A percentile compares a stretch with the other conserved stretches of the same genome.
phyloP scores from a whole-genome alignment of 2,888 invertebrate genomes.

The Panorpa germanica region DNA sequence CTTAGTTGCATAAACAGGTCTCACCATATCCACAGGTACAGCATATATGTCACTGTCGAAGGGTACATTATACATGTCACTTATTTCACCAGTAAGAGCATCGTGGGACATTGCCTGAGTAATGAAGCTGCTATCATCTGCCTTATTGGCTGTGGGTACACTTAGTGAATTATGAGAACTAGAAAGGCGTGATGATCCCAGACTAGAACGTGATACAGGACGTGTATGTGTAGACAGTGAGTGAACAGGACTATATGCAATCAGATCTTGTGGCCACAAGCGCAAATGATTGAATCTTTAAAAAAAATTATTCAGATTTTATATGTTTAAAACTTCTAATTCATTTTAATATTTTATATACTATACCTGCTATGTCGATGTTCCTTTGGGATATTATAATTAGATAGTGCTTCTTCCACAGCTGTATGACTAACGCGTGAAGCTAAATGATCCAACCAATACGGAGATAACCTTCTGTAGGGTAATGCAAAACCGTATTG shows the following conservation, averaged over 20 bases:
- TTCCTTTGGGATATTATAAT: too few species aligned
- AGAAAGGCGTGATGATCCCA: constrained; percentile 59
- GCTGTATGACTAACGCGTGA: too few species aligned
- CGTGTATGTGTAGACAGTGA: constrained; percentile 32
- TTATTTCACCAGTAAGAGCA: constrained; percentile 58
- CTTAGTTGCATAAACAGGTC: too few species aligned
- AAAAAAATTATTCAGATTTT: too few species aligned
- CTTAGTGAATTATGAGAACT: constrained; percentile 73
- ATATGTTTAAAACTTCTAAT: too few species aligned
- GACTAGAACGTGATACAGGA: constrained; percentile 57
- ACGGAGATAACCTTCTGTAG: too few species aligned
- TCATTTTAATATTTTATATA: too few species aligned
- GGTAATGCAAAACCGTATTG: too few species aligned
- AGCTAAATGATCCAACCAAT: too few species aligned
- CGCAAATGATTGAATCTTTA: too few species aligned
- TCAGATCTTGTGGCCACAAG: constrained; percentile 26
- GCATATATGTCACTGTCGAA: constrained; percentile 79
- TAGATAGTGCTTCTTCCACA: too few species aligned
- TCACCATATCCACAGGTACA: constrained; percentile 64
- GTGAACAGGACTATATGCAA: constrained; percentile 36
- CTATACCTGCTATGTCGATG: too few species aligned
- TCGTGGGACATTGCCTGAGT: constrained; percentile 81
- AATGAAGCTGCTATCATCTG: constrained; percentile 71
- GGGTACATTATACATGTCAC: constrained; percentile 75
- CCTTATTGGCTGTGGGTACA: constrained; percentile 46